These are phyloP conservation scores for Pelagia noctiluca DNA, from an alignment of 30 jellyfish, hydroid and myxozoan species.

Conservation along the genomic window DNA sequence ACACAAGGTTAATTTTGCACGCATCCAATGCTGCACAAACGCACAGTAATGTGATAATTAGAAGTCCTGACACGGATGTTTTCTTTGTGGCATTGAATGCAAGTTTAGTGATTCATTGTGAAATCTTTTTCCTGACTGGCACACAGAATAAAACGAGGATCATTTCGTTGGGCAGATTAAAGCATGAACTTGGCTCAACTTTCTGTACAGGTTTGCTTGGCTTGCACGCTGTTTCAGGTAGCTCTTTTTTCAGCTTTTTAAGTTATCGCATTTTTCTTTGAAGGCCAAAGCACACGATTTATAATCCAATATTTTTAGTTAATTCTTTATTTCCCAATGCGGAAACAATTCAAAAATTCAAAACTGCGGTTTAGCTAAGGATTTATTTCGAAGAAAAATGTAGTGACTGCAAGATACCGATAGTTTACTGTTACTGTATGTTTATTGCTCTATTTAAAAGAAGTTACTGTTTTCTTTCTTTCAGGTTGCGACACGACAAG, in stretches of 20 bases:
- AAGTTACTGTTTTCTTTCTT: not conserved
- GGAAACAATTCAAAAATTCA: not conserved
- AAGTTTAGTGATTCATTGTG: slow-evolving; percentile 8
- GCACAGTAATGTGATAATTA: slow-evolving; percentile 9
- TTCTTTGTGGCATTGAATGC: not conserved
- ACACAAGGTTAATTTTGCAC: slow-evolving; percentile 4
- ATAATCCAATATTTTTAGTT: not conserved
- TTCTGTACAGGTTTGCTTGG: slow-evolving; percentile 1
- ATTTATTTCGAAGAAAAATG: not conserved
- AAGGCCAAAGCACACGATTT: not conserved
- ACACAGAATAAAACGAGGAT: not conserved
- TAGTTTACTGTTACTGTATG: not conserved
- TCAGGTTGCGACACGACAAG: slow-evolving; percentile 4
- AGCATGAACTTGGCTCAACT: not conserved
- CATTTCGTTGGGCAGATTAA: not conserved
- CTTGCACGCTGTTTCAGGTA: slow-evolving; percentile 15
- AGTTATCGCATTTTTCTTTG: not conserved
- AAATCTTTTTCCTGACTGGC: slow-evolving; percentile 15
- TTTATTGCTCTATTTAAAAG: not conserved
- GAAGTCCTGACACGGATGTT: slow-evolving; percentile 20
- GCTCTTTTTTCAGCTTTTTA: not conserved
- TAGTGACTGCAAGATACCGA: not conserved
- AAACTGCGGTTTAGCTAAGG: not conserved
- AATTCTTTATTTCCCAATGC: not conserved
- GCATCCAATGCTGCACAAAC: slow-evolving; percentile 11